These are phyloP conservation scores for Erithacus rubecula DNA, from an alignment of 2,797 vertebrate genomes.

Conservation along the genomic window DNA sequence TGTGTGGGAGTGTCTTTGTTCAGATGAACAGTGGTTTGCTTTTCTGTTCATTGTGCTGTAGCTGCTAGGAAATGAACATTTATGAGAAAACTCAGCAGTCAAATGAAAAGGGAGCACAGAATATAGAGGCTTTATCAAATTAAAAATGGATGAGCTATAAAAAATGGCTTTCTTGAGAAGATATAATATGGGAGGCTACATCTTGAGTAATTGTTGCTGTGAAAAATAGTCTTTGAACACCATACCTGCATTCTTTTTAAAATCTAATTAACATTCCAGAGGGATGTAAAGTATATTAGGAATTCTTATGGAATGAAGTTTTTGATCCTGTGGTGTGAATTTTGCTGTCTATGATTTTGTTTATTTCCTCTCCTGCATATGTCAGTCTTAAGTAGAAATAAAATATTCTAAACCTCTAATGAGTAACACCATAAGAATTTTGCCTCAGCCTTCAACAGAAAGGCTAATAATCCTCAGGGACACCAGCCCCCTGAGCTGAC, in stretches of 20 bases:
- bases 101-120: slow-evolving; percentile 24
- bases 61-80: slow-evolving; percentile 36
- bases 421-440: not conserved
- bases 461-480: not conserved
- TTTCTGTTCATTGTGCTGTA: slow-evolving; percentile 19
- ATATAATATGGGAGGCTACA: not conserved
- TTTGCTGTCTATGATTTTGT: not conserved
- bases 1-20: slow-evolving; percentile 47
- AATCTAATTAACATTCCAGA: slow-evolving; percentile 37
- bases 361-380: not conserved
- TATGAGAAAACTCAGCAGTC: not conserved
- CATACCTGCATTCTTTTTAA: not conserved
- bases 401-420: not conserved
- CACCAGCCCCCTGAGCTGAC: not conserved
- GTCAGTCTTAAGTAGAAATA: not conserved
- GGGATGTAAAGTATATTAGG: slow-evolving; percentile 3
- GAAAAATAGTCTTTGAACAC: slow-evolving; percentile 21
- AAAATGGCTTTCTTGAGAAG: slow-evolving; percentile 37
- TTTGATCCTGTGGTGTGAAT: not conserved
- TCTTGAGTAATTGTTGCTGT: slow-evolving; percentile 38
- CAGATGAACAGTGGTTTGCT: not conserved
- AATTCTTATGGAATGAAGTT: slow-evolving; percentile 17
- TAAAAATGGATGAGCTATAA: slow-evolving; percentile 60
- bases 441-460: not conserved
- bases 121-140: slow-evolving; percentile 35